Evolutionary conservation across 1,140 invertebrate genomes (phyloP).

Genomic region (Hycleus phaleratus): DNA sequence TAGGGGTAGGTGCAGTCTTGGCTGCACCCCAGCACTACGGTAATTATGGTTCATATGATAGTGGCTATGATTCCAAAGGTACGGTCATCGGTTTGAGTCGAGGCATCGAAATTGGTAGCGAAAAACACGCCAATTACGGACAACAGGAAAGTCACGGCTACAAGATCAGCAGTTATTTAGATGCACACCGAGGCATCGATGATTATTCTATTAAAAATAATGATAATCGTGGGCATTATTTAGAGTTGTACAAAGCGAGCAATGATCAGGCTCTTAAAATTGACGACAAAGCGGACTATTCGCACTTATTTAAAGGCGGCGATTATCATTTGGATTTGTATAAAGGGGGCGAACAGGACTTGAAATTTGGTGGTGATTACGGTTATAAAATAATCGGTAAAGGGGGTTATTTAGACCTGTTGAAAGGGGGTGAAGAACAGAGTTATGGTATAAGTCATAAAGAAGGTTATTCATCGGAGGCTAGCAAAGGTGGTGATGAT

Average conservation of each 20-base stretch:
- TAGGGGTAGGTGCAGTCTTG: neutral
- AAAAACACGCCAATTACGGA: slow-evolving; percentile 8
- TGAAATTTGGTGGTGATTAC: too few species aligned
- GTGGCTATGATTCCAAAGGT: neutral
- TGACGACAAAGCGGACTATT: too few species aligned
- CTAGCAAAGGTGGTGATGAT: slow-evolving; percentile 4
- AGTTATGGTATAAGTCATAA: neutral
- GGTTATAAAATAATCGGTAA: neutral
- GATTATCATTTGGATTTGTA: too few species aligned
- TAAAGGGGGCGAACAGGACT: too few species aligned
- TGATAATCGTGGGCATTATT: too few species aligned
- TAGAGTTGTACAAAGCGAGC: too few species aligned
- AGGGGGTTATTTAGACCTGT: slow-evolving; percentile 2
- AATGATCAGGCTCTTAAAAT: too few species aligned
- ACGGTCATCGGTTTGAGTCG: slow-evolving; percentile 20
- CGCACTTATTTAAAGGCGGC: too few species aligned
- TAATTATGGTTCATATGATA: neutral
- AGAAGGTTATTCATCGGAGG: neutral
- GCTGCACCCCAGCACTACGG: too few species aligned
- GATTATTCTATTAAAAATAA: too few species aligned
- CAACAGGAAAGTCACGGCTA: slow-evolving; percentile 9
- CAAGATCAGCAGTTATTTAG: slow-evolving; percentile 3
- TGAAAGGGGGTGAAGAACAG: neutral
- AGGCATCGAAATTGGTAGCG: slow-evolving; percentile 17
- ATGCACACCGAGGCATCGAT: neutral